These are phyloP conservation scores for Boleophthalmus pectinirostris DNA, from an alignment of 2,113 vertebrate species.

Conservation along the genomic window DNA sequence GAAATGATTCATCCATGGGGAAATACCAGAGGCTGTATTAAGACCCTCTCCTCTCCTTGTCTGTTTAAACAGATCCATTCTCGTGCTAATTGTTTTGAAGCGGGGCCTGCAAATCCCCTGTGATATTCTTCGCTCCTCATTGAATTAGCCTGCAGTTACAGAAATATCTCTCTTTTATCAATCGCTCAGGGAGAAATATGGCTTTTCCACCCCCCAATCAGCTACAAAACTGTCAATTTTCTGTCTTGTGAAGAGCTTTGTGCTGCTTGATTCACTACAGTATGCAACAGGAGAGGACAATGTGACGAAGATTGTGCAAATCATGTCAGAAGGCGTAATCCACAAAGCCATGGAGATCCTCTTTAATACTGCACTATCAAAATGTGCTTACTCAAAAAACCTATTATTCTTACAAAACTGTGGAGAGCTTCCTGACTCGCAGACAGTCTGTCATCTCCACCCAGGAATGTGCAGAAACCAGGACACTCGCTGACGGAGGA, in stretches of 20 bases:
- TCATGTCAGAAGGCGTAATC: conserved; percentile 64
- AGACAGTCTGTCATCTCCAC: conserved; percentile 37
- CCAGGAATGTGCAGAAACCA: conserved; percentile 25
- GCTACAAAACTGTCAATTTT: conserved; percentile 38
- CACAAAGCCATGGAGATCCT: conserved; percentile 48
- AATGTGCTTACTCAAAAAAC: conserved; percentile 57
- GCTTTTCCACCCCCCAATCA: conserved; percentile 37
- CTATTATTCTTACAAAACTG: conserved; percentile 45
- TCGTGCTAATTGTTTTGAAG: conserved; percentile 77
- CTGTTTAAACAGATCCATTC: conserved; percentile 72
- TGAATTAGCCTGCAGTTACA: conserved; percentile 71
- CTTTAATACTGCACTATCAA: conserved; percentile 37
- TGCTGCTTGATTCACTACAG: conserved; percentile 43
- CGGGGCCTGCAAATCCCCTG: conserved; percentile 65
- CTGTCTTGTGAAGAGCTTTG: conserved; percentile 39
- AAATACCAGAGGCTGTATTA: conserved; percentile 73
- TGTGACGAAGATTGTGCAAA: conserved; percentile 52
- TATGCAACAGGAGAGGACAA: conserved; percentile 53
- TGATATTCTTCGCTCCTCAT: conserved; percentile 58
- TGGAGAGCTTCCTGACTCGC: conserved; percentile 23
- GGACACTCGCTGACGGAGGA: conserved; percentile 25
- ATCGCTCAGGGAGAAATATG: conserved; percentile 65
- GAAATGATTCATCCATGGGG: conserved; percentile 71
- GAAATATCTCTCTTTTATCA: conserved; percentile 73
- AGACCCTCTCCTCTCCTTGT: conserved; percentile 68